These are phyloP conservation scores for Drosophila glabriapex DNA, from an alignment of 2,888 invertebrate species.

Conservation along the genomic window DNA sequence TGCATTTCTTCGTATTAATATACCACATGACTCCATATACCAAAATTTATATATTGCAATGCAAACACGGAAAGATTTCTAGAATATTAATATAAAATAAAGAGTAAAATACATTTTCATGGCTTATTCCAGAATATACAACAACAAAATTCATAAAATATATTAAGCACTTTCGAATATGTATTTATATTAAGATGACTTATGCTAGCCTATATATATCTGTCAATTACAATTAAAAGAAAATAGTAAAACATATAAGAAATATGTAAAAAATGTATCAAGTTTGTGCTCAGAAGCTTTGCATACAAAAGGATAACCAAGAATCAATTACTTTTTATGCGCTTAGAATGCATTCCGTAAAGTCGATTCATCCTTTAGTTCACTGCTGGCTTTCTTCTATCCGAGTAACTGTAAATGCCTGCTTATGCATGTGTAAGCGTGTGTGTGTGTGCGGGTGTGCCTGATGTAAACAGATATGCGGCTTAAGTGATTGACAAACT, in stretches of 20 bases:
- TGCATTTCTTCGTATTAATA: not conserved
- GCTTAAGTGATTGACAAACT: constrained; percentile 44
- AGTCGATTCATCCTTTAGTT: not conserved
- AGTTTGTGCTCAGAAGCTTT: not conserved
- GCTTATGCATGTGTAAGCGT: not conserved
- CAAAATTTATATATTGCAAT: not conserved
- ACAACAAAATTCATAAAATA: no score
- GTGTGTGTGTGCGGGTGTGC: not conserved
- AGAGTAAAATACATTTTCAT: fast-evolving
- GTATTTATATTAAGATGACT: not conserved
- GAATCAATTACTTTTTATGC: not conserved
- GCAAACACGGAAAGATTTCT: not conserved
- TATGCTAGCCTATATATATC: no score
- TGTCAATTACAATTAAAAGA: not conserved
- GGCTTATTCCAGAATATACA: not conserved
- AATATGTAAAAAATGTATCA: not conserved
- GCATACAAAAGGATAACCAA: not conserved
- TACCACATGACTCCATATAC: not conserved
- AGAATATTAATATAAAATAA: not conserved
- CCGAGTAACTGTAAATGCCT: not conserved
- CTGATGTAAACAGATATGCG: constrained; percentile 26
- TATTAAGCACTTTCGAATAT: not conserved
- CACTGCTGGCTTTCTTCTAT: constrained; percentile 1
- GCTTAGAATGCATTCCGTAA: not conserved
- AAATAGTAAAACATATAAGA: not conserved